Base-by-base conservation (phyloP, 2,888 invertebrate species). In the Nymphalis polychloros region DNA sequence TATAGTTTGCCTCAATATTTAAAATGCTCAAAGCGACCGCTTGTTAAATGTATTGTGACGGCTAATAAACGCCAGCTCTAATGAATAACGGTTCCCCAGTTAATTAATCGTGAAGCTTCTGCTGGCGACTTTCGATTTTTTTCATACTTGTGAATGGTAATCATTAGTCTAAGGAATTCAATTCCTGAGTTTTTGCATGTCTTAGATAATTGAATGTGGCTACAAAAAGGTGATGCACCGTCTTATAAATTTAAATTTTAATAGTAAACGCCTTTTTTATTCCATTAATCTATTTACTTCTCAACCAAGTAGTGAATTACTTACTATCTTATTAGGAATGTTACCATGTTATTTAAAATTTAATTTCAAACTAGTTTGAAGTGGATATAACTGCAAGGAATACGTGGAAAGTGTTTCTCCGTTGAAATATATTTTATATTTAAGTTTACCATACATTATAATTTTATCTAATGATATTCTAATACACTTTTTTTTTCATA, bases 11-110 rank as follows among this genome's bases (percentile, higher is more conserved):
- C 76, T 76, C 80, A 73, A 70, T 72, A 66, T 64, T 65, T 64
- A 59, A 23, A 62, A 59, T 55, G 63, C 52, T 79, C 80, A 81
- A 81, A 79, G 83, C 82, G 79, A 80, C 84, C 80, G 85, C 81
- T 78, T 80, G 89, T 85, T 88, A 84, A 90, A 89, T 89, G 87
- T 89, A 85, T 89, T 90, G 90, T 89, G 89, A 89, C 88, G 87
- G 84, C 77, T 81, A 84, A 87, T 88, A 86, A 88, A 87, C 89
- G 84, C 82, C 79, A 78, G 82, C 80, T 86, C 84, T 82, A 86
- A 87, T 82, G 84, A 84, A 79, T 87, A 89, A 88, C 89, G 87
- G 84, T 63, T 79, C 78, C 83, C 81, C 81, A 83, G 80, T 88
- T 89, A 87, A 89, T 90, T 89, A 87, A 86, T 87, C 83, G 81